Evolutionary conservation across 2,113 vertebrate genomes (phyloP), one percentile per base, ranked within the genome.

Genomic region (Genyomyrus donnyi): DNA sequence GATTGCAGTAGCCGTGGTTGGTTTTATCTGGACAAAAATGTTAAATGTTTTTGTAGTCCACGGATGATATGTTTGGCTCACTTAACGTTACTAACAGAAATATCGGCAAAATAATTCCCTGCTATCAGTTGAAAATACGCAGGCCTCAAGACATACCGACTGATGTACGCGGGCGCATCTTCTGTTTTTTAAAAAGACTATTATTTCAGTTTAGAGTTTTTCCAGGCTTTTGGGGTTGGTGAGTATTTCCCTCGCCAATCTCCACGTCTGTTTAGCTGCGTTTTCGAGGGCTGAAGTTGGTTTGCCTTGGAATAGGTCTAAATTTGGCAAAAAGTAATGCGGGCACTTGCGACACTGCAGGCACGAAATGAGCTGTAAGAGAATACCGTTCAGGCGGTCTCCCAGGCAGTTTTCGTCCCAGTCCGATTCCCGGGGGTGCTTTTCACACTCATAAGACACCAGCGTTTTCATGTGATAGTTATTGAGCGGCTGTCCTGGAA

Each of bases 171-270:
- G 46, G 85, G 49, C n/a, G 24, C 49, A 13, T 87, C 45, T 80
- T 27, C 70, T 84, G 48, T n/a, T 27, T 45, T 52, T 56, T 77
- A 45, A 46, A 84, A 35, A 89, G 7, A 46, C 15, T 70, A 83
- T 94, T 95, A 42, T 80, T 42, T 80, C 15, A 80, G 31, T 95
- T 96, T 97, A 99, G 96, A 99, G 98, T 96, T 99, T 99, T 93
- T 99, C 98, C 97, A 99, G 95, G 97, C 98, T 99, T 96, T 99
- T 99, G 91, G 98, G 98, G 95, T 99, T 99, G 96, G 98, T 99
- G 90, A 99, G 97, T 95, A 99, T 99, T 95, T 99, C 98, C 92
- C 98, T 96, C 50, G 98, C 98, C 94, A 99, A 96, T 91, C 98
- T 97, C 98, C 98, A 99, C 94, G 98, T 99, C 94, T 99, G 98